Evolutionary conservation across 2,113 vertebrate species (phyloP).

Genomic region (Uria lomvia): DNA sequence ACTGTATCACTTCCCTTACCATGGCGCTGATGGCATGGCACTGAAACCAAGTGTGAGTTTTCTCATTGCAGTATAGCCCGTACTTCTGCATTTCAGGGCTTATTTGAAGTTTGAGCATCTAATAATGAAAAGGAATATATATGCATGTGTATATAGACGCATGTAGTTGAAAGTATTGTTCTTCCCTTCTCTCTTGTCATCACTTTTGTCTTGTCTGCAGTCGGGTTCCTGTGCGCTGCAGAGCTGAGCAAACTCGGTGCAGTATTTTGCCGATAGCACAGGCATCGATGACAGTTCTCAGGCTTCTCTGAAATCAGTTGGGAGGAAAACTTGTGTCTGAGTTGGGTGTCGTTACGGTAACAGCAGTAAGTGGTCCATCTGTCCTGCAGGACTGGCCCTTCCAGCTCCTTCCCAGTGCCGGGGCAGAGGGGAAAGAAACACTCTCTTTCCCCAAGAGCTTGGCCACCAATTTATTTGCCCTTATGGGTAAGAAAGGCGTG

Average conservation of each 20-base stretch:
- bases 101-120: not conserved
- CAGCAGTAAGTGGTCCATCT: not conserved
- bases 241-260: not conserved
- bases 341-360: not conserved
- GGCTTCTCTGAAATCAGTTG: not conserved
- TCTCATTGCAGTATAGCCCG: not conserved
- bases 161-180: not conserved
- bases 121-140: not conserved
- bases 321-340: not conserved
- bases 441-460: not conserved
- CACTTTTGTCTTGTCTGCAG: not conserved
- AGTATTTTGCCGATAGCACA: not conserved
- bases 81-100: not conserved
- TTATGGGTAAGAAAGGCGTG: not conserved
- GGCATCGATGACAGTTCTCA: not conserved
- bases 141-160: accelerated
- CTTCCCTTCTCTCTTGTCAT: not conserved
- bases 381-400: not conserved
- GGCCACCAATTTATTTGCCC: not conserved
- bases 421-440: not conserved
- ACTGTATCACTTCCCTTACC: not conserved
- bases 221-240: not conserved
- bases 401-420: not conserved
- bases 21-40: not conserved
- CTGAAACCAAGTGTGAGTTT: not conserved